Evolutionary conservation across 1,140 invertebrate genomes (phyloP), one percentile per base, ranked within the genome.

Genomic region (Drosophila carrolli): DNA sequence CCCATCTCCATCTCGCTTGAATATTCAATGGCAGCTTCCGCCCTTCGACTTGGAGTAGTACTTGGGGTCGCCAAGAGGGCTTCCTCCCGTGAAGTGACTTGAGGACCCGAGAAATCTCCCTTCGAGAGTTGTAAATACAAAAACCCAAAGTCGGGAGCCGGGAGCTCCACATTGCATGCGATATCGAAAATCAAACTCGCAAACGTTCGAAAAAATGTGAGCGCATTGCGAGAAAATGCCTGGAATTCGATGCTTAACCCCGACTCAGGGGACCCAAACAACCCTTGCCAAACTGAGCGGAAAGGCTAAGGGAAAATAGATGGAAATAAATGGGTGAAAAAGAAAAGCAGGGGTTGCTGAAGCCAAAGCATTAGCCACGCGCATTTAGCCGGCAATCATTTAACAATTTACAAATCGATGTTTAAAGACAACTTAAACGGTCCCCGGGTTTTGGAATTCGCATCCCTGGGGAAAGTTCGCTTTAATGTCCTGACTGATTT

Each of bases 391-490:
- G 53, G 74, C 85, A 89, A 89, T 89, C 84, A 78, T 90, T 89
- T 89, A 88, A 85, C 85, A 90, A 90, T 90, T 90, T 90, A 90
- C 85, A 90, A 90, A 90, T 90, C 85, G 85, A 90, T 90, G 78
- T 90, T 90, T 90, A 90, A 88, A 88, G 81, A 76, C 57, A 61
- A 57, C 57, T 82, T 76, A 67, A 82, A 50, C 65, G 65, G 38
- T 59, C 29, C 29, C 13, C 46, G 16, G 19, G 6, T 2, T 4
- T 23, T 23, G 6, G 40, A 27, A 16, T 48, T 58, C 66, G 23
- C 63, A 62, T 67, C 54, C 55, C 60, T 0, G 58, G 16, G 11
- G 19, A 74, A 81, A 88, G 29, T 74, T 84, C 32, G 58, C 68
- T 80, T 89, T 78, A 89, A 89, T 73, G 74, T 73, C 67, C 75